Evolutionary conservation across 1,140 invertebrate genomes (phyloP).

Genomic region (Eriosoma lanigerum): DNA sequence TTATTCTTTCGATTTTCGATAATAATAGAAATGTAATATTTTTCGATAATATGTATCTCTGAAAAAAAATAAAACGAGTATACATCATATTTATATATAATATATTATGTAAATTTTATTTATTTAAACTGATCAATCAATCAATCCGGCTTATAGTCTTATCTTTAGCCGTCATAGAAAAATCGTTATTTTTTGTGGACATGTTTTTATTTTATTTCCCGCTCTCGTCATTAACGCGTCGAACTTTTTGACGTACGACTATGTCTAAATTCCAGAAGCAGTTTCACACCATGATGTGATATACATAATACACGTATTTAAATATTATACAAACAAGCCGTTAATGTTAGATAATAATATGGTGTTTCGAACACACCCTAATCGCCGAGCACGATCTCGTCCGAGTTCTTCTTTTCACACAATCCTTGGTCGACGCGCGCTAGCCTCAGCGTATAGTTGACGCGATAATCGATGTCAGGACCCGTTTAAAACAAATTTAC

Average conservation of each 20-base stretch:
- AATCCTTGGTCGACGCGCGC: not conserved
- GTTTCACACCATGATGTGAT: not conserved
- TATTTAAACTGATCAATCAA: too few species aligned
- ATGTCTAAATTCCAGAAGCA: not conserved
- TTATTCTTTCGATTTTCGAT: too few species aligned
- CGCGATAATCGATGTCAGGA: slow-evolving; percentile 8
- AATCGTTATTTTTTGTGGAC: not conserved
- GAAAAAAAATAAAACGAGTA: too few species aligned
- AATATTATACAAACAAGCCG: slow-evolving; percentile 25
- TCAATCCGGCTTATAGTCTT: too few species aligned
- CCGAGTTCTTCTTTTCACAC: slow-evolving; percentile 24
- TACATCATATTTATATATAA: too few species aligned
- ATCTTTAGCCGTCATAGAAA: too few species aligned
- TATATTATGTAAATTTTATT: too few species aligned
- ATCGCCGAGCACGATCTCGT: not conserved
- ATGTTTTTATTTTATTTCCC: not conserved
- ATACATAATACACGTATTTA: not conserved
- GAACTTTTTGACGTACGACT: not conserved
- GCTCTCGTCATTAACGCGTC: not conserved
- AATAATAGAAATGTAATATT: too few species aligned
- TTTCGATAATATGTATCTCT: too few species aligned
- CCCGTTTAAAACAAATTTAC: slow-evolving; percentile 10
- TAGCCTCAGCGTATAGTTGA: not conserved
- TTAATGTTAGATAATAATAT: not conserved
- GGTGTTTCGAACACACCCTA: slow-evolving; percentile 14